Base-by-base conservation (phyloP, 2,797 vertebrate species). In the Chiroxiphia lanceolata region DNA sequence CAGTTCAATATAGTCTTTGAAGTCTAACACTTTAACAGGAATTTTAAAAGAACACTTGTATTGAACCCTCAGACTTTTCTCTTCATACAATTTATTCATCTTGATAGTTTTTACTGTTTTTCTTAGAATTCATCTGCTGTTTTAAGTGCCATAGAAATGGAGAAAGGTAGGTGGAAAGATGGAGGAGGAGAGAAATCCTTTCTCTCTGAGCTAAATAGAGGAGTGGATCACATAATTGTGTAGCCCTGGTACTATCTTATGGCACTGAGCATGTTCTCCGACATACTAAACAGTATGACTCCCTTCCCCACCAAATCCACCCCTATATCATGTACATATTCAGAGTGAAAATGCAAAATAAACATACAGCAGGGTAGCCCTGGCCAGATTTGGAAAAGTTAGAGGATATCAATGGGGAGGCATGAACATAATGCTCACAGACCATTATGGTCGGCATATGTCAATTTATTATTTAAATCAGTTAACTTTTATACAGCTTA, bases 221-320 rank as follows among this genome's bases (percentile, higher is more conserved):
- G 16, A 15, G 2, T 45, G 9, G 13, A 63, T 59, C 51, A n/a
- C 21, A 18, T 50, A 31, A 22, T 33, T 45, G 26, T 57, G 40
- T 20, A 80, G 7, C 27, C n/a, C 26, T 26, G 38, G 13, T 57
- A 44, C 10, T 54, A 9, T 29, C 29, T 36, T 67, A 33, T 34
- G 22, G 7, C 45, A 81, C 33, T 68, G 45, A 61, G 45, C 80
- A 59, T 10, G 5, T 70, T 77, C 34, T 68, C 10, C 42, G 36
- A 40, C 34, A 27, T 56, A 34, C 22, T 44, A 56, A 88, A 79
- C 15, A 15, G 26, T 33, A 77, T 21, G 15, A 5, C 1, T 4
- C 3, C 5, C 4, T 9, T 34, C 10, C 3, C 2, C 7, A 13
- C 23, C 14, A 63, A 59, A 59, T 26, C 16, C 19, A 45, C 4